A percentile compares a stretch with the other conserved stretches of the same genome.
Evolutionary conservation across 2,888 invertebrate genomes (phyloP).

Genomic region (Camptogramma bilineatum): DNA sequence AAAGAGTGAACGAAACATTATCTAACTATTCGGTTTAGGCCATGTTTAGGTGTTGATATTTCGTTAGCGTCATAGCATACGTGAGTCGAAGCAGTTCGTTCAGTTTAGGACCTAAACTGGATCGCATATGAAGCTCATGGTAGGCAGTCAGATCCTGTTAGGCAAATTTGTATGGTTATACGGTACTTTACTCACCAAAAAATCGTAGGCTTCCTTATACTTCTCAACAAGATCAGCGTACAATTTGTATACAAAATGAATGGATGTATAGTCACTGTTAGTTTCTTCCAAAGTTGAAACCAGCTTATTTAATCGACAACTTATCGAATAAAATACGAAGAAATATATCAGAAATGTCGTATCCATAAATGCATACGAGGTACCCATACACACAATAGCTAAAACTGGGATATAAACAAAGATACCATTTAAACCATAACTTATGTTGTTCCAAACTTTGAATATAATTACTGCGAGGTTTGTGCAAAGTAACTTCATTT

Average conservation of each 20-base stretch:
- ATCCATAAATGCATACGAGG: not conserved
- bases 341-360: constrained; percentile 9
- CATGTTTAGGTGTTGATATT: too few relatives aligned
- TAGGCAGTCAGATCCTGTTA: too few relatives aligned
- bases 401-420: not conserved
- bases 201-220: too few relatives aligned
- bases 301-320: constrained; percentile 14
- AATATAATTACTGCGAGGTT: not conserved
- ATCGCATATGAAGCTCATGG: too few relatives aligned
- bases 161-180: too few relatives aligned
- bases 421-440: not conserved
- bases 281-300: not conserved
- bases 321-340: constrained; percentile 17
- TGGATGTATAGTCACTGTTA: not conserved
- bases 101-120: too few relatives aligned
- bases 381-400: not conserved
- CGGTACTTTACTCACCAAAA: too few relatives aligned
- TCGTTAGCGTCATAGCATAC: too few relatives aligned
- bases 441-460: not conserved
- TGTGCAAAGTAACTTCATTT: not conserved
- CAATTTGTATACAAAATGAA: constrained; percentile 13
- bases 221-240: not conserved
- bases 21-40: too few relatives aligned
- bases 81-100: too few relatives aligned
- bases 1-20: too few relatives aligned